Conservation (phyloP, 2,797 vertebrate species). For the Numenius phaeopus region DNA sequence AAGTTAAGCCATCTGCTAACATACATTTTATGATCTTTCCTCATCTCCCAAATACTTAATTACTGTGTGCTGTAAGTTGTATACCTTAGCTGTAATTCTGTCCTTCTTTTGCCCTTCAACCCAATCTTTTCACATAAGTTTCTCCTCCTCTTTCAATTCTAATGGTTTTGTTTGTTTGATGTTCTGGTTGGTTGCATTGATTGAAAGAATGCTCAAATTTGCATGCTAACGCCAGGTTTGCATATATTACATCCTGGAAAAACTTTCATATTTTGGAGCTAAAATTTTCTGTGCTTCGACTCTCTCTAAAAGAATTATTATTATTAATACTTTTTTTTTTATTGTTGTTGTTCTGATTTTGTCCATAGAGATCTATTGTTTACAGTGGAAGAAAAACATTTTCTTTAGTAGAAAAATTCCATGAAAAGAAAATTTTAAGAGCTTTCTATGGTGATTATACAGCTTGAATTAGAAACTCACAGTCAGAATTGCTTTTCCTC, state of each 20-base stretch:
- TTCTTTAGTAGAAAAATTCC: not conserved
- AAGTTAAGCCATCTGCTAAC: not conserved
- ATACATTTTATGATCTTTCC: not conserved
- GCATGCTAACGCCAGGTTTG: not conserved
- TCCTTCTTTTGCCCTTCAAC: conserved; percentile 13
- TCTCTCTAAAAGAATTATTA: not conserved
- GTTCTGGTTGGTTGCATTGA: not conserved
- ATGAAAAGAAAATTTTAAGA: not conserved
- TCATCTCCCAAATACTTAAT: not conserved
- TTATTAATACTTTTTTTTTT: not conserved
- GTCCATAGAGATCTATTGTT: not conserved
- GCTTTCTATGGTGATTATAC: not conserved
- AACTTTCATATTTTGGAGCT: not conserved
- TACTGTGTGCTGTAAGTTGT: not conserved
- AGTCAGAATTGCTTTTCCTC: not conserved
- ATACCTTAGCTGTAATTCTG: not conserved
- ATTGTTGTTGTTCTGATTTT: not conserved
- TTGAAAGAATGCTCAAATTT: conserved; percentile 3
- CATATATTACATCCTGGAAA: not conserved
- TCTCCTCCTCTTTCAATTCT: not conserved
- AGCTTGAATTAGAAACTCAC: not conserved
- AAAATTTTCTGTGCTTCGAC: not conserved
- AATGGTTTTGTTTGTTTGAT: conserved; percentile 6
- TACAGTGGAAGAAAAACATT: not conserved
- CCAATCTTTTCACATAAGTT: not conserved